A percentile compares a stretch with the other conserved stretches of the same genome.
Conservation (phyloP, 64 coral and sea anemone species). For the Montipora cactus region DNA sequence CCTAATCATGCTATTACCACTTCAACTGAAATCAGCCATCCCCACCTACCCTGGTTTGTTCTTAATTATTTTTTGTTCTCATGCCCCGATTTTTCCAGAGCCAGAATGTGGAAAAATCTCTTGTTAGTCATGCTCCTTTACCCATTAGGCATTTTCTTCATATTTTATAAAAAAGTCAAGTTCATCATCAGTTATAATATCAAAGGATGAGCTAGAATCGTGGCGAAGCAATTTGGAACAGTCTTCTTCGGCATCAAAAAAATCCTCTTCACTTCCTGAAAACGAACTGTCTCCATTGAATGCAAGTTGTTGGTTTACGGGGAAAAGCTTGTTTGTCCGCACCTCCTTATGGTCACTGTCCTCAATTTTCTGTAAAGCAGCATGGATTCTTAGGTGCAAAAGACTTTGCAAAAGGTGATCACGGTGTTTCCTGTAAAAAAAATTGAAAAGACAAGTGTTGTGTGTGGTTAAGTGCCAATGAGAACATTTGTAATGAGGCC, state of each 20-base stretch:
- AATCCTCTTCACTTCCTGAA: conserved; percentile 6
- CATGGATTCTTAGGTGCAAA: conserved; percentile 20
- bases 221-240: not conserved
- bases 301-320: not conserved
- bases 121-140: not conserved
- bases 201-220: conserved; percentile 41
- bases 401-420: conserved; percentile 44
- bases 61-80: too few species aligned
- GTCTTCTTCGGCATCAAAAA: conserved; percentile 22
- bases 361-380: conserved; percentile 8
- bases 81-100: too few species aligned
- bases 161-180: not conserved
- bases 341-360: not conserved
- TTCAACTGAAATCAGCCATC: too few species aligned
- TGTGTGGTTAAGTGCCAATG: not conserved
- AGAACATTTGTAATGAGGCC: too few species aligned
- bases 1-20: too few species aligned
- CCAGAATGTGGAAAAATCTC: too few species aligned
- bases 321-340: not conserved
- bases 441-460: not conserved
- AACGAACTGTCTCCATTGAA: not conserved
- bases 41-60: too few species aligned
- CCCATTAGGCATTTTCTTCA: not conserved
- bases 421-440: conserved; percentile 15
- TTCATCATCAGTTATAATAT: conserved; percentile 36